Evolutionary conservation across 2,888 invertebrate genomes (phyloP).

Genomic region (Sarcophaga subvicina): DNA sequence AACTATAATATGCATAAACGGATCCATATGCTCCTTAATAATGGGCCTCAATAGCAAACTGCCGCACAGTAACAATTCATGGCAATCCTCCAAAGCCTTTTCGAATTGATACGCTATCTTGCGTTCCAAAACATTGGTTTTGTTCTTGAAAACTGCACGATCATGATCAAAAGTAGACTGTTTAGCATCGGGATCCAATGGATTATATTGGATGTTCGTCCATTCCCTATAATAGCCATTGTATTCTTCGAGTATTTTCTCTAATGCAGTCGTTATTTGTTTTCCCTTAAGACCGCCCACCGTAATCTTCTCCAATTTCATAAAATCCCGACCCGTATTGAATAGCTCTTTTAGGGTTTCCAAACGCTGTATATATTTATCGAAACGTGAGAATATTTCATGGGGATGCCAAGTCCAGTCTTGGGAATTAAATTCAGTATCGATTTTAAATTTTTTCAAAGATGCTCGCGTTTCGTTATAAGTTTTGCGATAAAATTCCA

Average conservation of each 20-base stretch:
- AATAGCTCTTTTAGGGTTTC: slow-evolving; percentile 87
- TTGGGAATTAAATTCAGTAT: slow-evolving; percentile 82
- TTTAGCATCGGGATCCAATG: slow-evolving; percentile 88
- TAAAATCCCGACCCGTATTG: slow-evolving; percentile 90
- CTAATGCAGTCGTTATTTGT: slow-evolving; percentile 83
- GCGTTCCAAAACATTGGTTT: slow-evolving; percentile 88
- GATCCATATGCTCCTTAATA: slow-evolving; percentile 87
- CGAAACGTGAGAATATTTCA: slow-evolving; percentile 87
- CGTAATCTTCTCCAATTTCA: slow-evolving; percentile 93
- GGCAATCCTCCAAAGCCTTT: slow-evolving; percentile 91
- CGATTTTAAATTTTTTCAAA: slow-evolving; percentile 78
- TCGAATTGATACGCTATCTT: slow-evolving; percentile 90
- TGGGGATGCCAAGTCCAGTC: slow-evolving; percentile 90
- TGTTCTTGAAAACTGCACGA: slow-evolving; percentile 84
- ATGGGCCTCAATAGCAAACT: slow-evolving; percentile 88
- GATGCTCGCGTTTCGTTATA: slow-evolving; percentile 83
- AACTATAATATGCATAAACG: slow-evolving; percentile 86
- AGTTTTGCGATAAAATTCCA: slow-evolving; percentile 82
- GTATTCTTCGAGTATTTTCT: slow-evolving; percentile 78
- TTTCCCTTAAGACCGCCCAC: slow-evolving; percentile 88
- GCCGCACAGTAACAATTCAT: slow-evolving; percentile 88
- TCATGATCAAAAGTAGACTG: slow-evolving; percentile 87
- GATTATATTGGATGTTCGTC: slow-evolving; percentile 87
- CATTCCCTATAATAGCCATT: slow-evolving; percentile 76
- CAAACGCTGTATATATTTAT: slow-evolving; percentile 85